Percentiles rank a stretch among this genome's conserved stretches.
Evolutionary conservation across 2,113 vertebrate species (phyloP).

Genomic region (Plecotus auritus): DNA sequence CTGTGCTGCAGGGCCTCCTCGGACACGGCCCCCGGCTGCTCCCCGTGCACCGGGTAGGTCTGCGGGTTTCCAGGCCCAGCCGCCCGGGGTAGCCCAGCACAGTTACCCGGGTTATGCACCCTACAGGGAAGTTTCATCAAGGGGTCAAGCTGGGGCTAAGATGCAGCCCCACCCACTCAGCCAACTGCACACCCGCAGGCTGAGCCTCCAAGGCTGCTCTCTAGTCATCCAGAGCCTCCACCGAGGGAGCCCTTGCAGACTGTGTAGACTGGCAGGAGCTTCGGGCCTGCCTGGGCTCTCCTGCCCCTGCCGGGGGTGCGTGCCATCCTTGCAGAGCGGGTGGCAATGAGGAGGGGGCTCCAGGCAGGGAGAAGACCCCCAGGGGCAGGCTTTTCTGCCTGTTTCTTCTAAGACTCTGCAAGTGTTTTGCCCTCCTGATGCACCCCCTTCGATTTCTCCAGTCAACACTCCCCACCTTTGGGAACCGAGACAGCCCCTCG

Average conservation of each 20-base stretch:
- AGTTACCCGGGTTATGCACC: background rate
- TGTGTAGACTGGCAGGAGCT: background rate
- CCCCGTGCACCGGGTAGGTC: slow-evolving; percentile 94
- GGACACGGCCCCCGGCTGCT: slow-evolving; percentile 90
- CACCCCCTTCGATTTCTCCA: background rate
- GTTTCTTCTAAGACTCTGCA: background rate
- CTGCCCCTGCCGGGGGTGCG: background rate
- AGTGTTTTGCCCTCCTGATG: background rate
- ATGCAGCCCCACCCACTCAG: background rate
- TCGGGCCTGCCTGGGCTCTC: background rate
- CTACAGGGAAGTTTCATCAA: too few relatives aligned
- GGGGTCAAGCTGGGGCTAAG: background rate
- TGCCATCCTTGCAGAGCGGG: background rate
- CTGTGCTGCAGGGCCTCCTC: slow-evolving; percentile 94
- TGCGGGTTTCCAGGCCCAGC: background rate
- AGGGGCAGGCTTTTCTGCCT: background rate
- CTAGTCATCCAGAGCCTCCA: background rate
- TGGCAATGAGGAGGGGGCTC: background rate
- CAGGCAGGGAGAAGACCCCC: background rate
- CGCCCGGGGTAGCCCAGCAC: background rate
- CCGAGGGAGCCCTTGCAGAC: background rate
- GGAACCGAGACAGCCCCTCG: background rate
- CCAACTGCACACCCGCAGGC: background rate
- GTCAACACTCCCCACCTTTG: background rate
- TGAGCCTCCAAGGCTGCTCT: background rate